Conservation (phyloP, 2,888 invertebrate genomes). For the Lypha dubia region DNA sequence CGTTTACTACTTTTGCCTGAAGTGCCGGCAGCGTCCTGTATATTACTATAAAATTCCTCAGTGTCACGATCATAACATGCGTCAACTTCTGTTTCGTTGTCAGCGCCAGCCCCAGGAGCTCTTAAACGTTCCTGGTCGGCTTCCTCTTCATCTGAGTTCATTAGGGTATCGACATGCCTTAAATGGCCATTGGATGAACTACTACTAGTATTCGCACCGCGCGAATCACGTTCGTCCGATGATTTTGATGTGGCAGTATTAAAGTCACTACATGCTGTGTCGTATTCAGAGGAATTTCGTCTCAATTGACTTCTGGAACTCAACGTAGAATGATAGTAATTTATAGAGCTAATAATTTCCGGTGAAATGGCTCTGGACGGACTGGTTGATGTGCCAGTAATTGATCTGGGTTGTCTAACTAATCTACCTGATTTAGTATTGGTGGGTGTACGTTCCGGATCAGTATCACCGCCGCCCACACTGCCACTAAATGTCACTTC, state of each 20-base stretch:
- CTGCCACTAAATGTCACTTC: slow-evolving; percentile 81
- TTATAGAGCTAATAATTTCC: slow-evolving; percentile 73
- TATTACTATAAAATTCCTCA: slow-evolving; percentile 81
- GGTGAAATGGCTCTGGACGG: slow-evolving; percentile 76
- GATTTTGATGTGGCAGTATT: slow-evolving; percentile 58
- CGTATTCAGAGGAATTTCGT: slow-evolving; percentile 72
- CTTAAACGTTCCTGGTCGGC: slow-evolving; percentile 38
- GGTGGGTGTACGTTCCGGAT: slow-evolving; percentile 65
- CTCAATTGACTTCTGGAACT: slow-evolving; percentile 71
- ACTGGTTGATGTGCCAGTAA: slow-evolving; percentile 47
- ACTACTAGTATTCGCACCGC: not conserved
- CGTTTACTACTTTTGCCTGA: slow-evolving; percentile 79
- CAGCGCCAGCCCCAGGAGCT: slow-evolving; percentile 61
- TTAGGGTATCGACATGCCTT: slow-evolving; percentile 29
- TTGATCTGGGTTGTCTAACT: slow-evolving; percentile 64
- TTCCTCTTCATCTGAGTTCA: slow-evolving; percentile 60
- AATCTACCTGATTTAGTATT: slow-evolving; percentile 47
- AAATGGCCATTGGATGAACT: slow-evolving; percentile 65
- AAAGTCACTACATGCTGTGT: slow-evolving; percentile 71
- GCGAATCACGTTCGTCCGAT: slow-evolving; percentile 31
- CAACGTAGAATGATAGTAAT: slow-evolving; percentile 75
- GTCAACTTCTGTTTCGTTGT: slow-evolving; percentile 73
- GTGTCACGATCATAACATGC: slow-evolving; percentile 81
- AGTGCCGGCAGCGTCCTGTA: slow-evolving; percentile 78
- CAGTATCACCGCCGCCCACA: slow-evolving; percentile 78